Evolutionary conservation across 2,113 vertebrate genomes (phyloP).

Genomic region (Cyprinodon brontotheroides): DNA sequence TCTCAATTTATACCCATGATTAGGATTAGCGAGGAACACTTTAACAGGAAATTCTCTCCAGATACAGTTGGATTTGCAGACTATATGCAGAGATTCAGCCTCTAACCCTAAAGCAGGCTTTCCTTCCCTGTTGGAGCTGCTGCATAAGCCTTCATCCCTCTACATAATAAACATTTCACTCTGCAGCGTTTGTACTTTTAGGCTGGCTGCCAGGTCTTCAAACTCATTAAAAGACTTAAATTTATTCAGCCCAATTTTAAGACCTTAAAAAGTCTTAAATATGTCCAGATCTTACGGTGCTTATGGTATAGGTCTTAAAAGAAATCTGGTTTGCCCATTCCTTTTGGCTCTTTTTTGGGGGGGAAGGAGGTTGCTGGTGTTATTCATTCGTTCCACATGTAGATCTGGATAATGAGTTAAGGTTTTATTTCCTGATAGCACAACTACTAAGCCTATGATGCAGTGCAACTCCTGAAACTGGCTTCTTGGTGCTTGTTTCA

Average conservation of each 20-base stretch:
- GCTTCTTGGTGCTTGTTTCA: neutral
- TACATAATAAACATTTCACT: slow-evolving; percentile 5
- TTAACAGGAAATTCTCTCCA: slow-evolving; percentile 1
- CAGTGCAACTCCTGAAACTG: neutral
- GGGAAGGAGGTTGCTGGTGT: neutral
- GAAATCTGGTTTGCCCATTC: no score
- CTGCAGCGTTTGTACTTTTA: neutral
- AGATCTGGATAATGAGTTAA: neutral
- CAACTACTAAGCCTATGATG: neutral
- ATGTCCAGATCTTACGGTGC: neutral
- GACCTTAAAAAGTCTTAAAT: neutral
- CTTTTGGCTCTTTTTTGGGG: no score
- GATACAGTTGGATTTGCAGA: neutral
- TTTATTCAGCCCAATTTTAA: no score
- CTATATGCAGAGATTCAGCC: slow-evolving; percentile 2
- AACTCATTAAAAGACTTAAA: neutral
- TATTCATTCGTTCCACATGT: neutral
- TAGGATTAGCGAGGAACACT: neutral
- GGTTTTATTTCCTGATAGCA: neutral
- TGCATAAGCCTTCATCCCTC: neutral
- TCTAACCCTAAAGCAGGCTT: neutral
- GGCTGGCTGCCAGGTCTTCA: neutral
- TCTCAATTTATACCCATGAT: neutral
- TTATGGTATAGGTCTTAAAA: no score
- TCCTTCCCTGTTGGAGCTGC: neutral